Evolutionary conservation across 2,888 invertebrate genomes (phyloP), one percentile per base, ranked within the genome.

Genomic region (Pandemis heparana): DNA sequence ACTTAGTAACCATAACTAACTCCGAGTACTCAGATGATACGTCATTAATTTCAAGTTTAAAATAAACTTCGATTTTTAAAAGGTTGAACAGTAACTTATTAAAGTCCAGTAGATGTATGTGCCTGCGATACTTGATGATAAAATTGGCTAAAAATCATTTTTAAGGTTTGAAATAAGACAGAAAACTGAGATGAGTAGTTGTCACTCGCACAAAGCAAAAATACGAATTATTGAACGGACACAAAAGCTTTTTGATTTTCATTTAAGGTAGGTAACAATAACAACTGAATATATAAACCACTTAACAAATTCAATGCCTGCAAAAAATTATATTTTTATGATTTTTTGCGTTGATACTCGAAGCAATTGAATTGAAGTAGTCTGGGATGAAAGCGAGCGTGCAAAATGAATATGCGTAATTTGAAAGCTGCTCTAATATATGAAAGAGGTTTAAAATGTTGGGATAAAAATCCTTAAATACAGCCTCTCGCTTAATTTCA

Each of bases 401-500:
- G 53, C 18, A 53, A 56, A 56, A 56, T 0, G 18, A 56, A 56
- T 23, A 23, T 10, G 12, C 56, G 12, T 56, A 23, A 56, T 56
- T 23, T 23, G 56, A 56, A 23, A 56, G 56, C 23, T 23, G 23
- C 56, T 56, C 10, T 56, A 23, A 56, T 56, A 23, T 56, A 23
- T 56, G 12, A 56, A 23, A 56, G 23, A 12, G 56, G 23, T 56
- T 56, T 9, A 56, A 56, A 56, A 56, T 23, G 23, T 56, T 56
- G 53, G 53, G 16, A 56, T 12, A 8, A n/a, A 38, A n/a, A 32
- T 5, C 38, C 7, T 18, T 41, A 62, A 62, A 41, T 62, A 10
- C 18, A 62, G 16, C 12, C 41, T 62, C 41, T 16, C 41, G 14
- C 41, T 62, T 62, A 62, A 38, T 62, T 39, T 62, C 16, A 39